These are phyloP conservation scores for Frankliniella fusca DNA, from an alignment of 2,888 invertebrate genomes.

Conservation along the genomic window DNA sequence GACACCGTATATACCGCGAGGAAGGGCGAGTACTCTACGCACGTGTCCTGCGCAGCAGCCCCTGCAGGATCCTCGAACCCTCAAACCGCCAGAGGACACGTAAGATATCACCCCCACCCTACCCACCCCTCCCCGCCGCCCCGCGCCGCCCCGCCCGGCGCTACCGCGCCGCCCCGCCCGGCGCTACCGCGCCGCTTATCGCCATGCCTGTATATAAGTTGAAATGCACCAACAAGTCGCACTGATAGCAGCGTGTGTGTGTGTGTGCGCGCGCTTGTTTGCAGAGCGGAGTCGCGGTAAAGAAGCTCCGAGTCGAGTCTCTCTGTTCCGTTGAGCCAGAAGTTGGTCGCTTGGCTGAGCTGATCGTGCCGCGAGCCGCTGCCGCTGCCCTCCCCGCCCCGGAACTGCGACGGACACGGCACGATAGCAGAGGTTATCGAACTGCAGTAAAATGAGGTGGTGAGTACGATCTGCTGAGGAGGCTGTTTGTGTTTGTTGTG, in stretches of 20 bases:
- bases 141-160: neutral
- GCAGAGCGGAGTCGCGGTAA: neutral
- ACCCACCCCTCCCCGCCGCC: neutral
- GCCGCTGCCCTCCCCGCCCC: neutral
- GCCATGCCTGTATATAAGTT: neutral
- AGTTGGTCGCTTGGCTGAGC: neutral
- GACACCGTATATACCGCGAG: too few species aligned
- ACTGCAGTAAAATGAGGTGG: too few species aligned
- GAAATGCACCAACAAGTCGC: slow-evolving; percentile 3
- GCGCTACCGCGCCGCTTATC: neutral
- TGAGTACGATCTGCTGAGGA: too few species aligned
- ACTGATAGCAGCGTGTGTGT: slow-evolving; percentile 5
- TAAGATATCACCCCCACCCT: neutral
- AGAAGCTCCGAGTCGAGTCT: neutral
- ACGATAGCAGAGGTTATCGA: too few species aligned
- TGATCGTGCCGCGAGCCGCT: neutral
- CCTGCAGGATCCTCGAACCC: neutral
- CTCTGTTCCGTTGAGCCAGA: neutral
- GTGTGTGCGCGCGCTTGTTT: neutral
- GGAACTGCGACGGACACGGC: too few species aligned
- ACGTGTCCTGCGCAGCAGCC: neutral
- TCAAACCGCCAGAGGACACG: neutral
- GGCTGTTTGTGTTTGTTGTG: too few species aligned
- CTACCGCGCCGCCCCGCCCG: neutral
- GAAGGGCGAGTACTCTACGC: too few species aligned